phyloP scores from a whole-genome alignment of 2,113 vertebrate species.

The Abramis brama region DNA sequence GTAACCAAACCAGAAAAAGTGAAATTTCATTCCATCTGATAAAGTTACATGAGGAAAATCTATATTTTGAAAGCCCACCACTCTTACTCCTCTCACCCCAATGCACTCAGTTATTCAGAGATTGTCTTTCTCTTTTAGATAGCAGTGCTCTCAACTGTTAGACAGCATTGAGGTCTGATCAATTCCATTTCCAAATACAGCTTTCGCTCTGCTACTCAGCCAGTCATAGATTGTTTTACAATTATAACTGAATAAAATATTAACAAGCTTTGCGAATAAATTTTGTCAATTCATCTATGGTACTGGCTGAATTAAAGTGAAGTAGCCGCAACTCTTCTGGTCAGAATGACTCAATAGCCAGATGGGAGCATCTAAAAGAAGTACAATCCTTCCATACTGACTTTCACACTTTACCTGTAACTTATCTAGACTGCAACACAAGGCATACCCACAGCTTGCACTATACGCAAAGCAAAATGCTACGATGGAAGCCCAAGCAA shows the following conservation, averaged over 20 bases:
- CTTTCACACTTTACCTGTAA: conserved; percentile 11
- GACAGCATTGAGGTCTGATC: neutral
- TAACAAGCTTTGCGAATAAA: neutral
- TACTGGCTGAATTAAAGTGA: conserved; percentile 7
- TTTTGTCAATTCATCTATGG: neutral
- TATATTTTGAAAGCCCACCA: neutral
- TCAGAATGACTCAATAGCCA: neutral
- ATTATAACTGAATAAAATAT: conserved; percentile 24
- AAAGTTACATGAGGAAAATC: neutral
- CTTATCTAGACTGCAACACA: neutral
- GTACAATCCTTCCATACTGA: neutral
- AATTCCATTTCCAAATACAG: conserved; percentile 19
- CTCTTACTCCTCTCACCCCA: neutral
- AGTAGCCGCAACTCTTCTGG: neutral
- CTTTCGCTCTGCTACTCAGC: neutral
- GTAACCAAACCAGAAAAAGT: conserved; percentile 60
- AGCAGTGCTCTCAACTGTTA: neutral
- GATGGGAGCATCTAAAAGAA: conserved; percentile 15
- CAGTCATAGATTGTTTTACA: conserved; percentile 10
- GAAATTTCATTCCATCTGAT: conserved; percentile 34
- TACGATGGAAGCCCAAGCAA: conserved; percentile 43
- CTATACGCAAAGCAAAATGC: neutral
- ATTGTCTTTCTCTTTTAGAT: conserved; percentile 16
- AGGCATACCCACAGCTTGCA: neutral
- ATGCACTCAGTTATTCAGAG: neutral